Conservation (phyloP, 2,113 vertebrate species). For the Notarius quadriscutis region DNA sequence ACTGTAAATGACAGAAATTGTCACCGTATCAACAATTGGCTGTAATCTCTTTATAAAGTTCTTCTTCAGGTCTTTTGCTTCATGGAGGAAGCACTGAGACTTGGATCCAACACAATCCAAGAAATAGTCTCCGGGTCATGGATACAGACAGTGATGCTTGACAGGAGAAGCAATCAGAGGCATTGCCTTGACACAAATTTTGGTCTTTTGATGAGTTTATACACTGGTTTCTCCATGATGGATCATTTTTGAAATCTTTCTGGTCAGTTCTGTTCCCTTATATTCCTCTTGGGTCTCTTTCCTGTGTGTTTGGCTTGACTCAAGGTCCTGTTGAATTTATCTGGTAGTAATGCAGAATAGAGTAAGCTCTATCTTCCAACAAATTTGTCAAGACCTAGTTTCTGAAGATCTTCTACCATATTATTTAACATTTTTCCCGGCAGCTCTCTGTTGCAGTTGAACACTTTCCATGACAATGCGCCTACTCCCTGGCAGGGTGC, state of each 20-base stretch:
- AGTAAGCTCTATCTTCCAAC: background rate
- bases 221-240: background rate
- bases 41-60: slow-evolving; percentile 39
- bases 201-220: background rate
- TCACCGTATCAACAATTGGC: no score
- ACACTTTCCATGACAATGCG: slow-evolving; percentile 73
- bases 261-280: background rate
- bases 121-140: background rate
- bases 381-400: background rate
- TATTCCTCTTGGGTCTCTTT: background rate
- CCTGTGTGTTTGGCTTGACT: background rate
- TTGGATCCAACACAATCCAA: slow-evolving; percentile 32
- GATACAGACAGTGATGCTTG: background rate
- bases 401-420: background rate
- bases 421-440: background rate
- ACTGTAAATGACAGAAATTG: no score
- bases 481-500: slow-evolving; percentile 51
- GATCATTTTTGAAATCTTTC: background rate
- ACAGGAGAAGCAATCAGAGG: background rate
- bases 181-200: background rate
- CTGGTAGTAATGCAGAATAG: background rate
- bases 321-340: background rate
- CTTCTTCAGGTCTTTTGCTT: slow-evolving; percentile 61
- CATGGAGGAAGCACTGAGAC: slow-evolving; percentile 36
- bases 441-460: background rate